A percentile compares a stretch with the other conserved stretches of the same genome.
These are phyloP conservation scores for Himalopsyche phryganea DNA, from an alignment of 1,140 invertebrate genomes.

Conservation along the genomic window DNA sequence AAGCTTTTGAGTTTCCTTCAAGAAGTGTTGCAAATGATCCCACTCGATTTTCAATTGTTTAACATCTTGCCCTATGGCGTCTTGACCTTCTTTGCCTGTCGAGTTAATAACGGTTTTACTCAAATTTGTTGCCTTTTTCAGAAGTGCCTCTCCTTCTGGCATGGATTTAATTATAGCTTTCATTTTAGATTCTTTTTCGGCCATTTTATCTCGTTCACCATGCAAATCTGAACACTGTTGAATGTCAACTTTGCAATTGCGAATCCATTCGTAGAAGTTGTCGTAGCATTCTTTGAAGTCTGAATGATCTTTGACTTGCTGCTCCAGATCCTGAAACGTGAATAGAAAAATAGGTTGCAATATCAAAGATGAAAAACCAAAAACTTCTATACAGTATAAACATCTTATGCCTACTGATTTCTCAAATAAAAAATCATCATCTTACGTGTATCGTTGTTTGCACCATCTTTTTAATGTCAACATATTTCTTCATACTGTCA, in stretches of 20 bases:
- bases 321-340: constrained; percentile 61
- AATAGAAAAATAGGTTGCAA: constrained; percentile 28
- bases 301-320: constrained; percentile 83
- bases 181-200: constrained; percentile 70
- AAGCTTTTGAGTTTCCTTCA: constrained; percentile 73
- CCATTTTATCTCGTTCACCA: constrained; percentile 72
- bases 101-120: constrained; percentile 75
- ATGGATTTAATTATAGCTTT: constrained; percentile 65
- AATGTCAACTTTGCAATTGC: constrained; percentile 75
- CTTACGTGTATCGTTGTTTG: constrained; percentile 60
- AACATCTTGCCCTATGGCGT: constrained; percentile 78
- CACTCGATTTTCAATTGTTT: constrained; percentile 81
- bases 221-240: constrained; percentile 82
- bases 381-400: too few relatives aligned
- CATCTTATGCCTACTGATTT: too few relatives aligned
- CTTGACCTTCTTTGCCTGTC: constrained; percentile 83
- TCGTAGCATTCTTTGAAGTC: constrained; percentile 78
- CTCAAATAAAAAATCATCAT: constrained; percentile 20
- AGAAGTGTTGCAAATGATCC: constrained; percentile 79
- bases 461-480: constrained; percentile 63
- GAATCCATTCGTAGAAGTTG: constrained; percentile 84
- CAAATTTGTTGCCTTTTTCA: constrained; percentile 70
- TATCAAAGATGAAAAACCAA: constrained; percentile 22
- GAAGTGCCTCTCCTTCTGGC: constrained; percentile 66
- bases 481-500: constrained; percentile 66